A percentile compares a stretch with the other conserved stretches of the same genome.
phyloP scores from a whole-genome alignment of 2,113 vertebrate genomes.

The Lagopus leucura region DNA sequence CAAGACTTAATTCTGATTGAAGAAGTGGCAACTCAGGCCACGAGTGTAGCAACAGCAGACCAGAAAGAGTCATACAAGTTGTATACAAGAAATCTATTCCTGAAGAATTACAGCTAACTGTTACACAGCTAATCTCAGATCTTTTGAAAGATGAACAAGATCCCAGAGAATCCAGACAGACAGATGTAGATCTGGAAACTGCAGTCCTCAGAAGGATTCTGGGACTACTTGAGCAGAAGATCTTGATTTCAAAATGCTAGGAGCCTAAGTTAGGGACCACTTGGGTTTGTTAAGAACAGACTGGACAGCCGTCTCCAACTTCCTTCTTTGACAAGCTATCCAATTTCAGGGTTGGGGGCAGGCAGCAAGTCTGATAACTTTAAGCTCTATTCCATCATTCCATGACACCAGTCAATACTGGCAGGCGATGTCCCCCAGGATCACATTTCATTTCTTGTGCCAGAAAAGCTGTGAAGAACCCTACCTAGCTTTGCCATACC shows the following conservation, averaged over 20 bases:
- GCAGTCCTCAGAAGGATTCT: background rate
- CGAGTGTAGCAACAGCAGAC: background rate
- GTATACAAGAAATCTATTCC: background rate
- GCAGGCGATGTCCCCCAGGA: rapidly evolving
- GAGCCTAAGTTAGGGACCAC: background rate
- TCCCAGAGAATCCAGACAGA: background rate
- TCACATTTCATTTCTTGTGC: background rate
- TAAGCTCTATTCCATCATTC: background rate
- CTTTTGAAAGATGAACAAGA: background rate
- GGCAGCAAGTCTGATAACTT: background rate
- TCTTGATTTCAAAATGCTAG: background rate
- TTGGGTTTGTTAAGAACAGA: background rate
- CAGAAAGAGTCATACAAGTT: background rate
- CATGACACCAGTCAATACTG: background rate
- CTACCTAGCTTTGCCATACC: background rate
- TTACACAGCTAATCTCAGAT: background rate
- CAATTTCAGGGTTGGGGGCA: background rate
- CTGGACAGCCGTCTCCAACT: too few species aligned
- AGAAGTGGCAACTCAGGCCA: background rate
- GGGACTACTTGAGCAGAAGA: background rate
- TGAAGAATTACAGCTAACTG: too few species aligned
- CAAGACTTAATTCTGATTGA: background rate
- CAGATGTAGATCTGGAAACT: background rate
- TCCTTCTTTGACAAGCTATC: background rate
- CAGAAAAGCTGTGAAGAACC: background rate